Evolutionary conservation across 2,113 vertebrate genomes (phyloP).

Genomic region (Gambusia affinis): DNA sequence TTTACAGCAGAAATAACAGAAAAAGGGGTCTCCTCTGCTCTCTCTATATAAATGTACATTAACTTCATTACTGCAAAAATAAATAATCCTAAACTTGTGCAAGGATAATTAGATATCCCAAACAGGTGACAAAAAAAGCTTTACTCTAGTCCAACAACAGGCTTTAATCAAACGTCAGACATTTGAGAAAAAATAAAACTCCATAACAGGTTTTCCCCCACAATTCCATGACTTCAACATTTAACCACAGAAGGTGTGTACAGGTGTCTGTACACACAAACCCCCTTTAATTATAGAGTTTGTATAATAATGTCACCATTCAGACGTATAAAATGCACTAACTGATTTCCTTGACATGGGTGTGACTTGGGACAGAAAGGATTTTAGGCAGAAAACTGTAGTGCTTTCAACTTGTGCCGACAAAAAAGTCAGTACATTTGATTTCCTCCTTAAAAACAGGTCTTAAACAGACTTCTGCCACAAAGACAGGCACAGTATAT

Average conservation of each 20-base stretch:
- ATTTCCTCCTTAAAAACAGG: slow-evolving; percentile 40
- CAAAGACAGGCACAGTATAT: slow-evolving; percentile 52
- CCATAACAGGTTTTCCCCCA: not conserved
- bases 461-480: slow-evolving; percentile 45
- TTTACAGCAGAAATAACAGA: too few species aligned
- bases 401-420: slow-evolving; percentile 30
- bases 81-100: not conserved
- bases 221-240: slow-evolving; percentile 6
- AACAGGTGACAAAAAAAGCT: not conserved
- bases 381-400: slow-evolving; percentile 58
- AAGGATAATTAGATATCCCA: not conserved
- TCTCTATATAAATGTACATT: not conserved
- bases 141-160: not conserved
- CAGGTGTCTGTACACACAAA: slow-evolving; percentile 64
- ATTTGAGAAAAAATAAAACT: too few species aligned
- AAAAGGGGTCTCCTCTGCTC: too few species aligned
- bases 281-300: slow-evolving; percentile 65
- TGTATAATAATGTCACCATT: slow-evolving; percentile 55
- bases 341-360: slow-evolving; percentile 18
- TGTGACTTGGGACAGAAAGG: slow-evolving; percentile 44
- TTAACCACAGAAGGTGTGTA: slow-evolving; percentile 69
- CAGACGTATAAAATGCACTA: slow-evolving; percentile 49
- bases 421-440: slow-evolving; percentile 20
- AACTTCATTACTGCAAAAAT: not conserved
- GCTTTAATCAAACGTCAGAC: not conserved